Percentiles rank a stretch among this genome's conserved stretches.
phyloP scores from a whole-genome alignment of 2,797 vertebrate species.

The Darevskia mixta region DNA sequence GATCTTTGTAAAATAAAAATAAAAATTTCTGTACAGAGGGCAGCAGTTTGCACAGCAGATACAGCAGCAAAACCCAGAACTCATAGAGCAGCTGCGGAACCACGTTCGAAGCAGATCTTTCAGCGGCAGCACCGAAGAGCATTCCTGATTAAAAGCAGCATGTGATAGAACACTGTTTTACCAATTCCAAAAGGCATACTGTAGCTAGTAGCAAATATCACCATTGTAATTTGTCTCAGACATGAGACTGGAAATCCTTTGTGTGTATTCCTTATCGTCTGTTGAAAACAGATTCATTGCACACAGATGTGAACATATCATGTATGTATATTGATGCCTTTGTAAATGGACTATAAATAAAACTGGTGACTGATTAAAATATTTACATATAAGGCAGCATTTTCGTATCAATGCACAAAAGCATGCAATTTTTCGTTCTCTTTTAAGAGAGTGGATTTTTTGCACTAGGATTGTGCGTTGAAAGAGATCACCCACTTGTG shows the following conservation, averaged over 20 bases:
- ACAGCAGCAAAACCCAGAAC: slow-evolving; percentile 98
- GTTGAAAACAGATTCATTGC: slow-evolving; percentile 77
- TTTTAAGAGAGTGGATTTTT: slow-evolving; percentile 22
- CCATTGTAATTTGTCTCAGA: slow-evolving; percentile 75
- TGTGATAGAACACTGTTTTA: slow-evolving; percentile 44
- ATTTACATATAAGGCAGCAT: slow-evolving; percentile 56
- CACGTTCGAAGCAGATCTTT: slow-evolving; percentile 96
- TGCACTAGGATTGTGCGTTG: slow-evolving; percentile 35
- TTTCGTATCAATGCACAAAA: slow-evolving; percentile 45
- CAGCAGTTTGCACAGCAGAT: slow-evolving; percentile 99
- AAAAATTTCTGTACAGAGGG: slow-evolving; percentile 80
- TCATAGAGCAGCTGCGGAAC: slow-evolving; percentile 97
- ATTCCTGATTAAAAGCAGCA: slow-evolving; percentile 85
- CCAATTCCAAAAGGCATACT: slow-evolving; percentile 65
- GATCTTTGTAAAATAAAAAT: slow-evolving; percentile 50
- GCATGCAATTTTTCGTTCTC: slow-evolving; percentile 9
- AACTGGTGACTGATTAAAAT: slow-evolving; percentile 67
- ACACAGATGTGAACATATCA: slow-evolving; percentile 74
- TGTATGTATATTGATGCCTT: slow-evolving; percentile 70
- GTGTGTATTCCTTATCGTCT: slow-evolving; percentile 74
- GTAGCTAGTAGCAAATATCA: slow-evolving; percentile 78
- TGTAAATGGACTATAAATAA: slow-evolving; percentile 67
- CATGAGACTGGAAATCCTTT: slow-evolving; percentile 73
- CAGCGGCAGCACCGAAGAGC: slow-evolving; percentile 94
- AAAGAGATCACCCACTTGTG: slow-evolving; percentile 43